Conservation (phyloP, 1,140 invertebrate genomes). For the Bombus affinis region DNA sequence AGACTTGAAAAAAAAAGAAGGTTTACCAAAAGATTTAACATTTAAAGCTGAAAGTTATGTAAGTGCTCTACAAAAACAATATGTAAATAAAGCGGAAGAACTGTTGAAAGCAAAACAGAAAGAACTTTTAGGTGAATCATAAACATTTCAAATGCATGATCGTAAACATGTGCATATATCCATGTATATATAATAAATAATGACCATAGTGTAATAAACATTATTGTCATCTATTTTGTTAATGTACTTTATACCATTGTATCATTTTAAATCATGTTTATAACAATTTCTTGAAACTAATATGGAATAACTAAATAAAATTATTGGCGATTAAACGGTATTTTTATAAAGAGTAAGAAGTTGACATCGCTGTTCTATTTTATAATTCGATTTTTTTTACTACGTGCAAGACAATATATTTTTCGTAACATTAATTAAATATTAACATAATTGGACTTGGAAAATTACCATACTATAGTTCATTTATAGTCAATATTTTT, state of each 20-base stretch:
- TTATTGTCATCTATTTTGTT: too few relatives aligned
- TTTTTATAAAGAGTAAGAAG: neutral
- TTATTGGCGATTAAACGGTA: too few relatives aligned
- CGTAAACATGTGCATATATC: neutral
- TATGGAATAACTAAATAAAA: neutral
- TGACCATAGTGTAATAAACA: too few relatives aligned
- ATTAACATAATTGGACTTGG: neutral
- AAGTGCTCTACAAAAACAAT: slow-evolving; percentile 86
- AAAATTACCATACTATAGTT: slow-evolving; percentile 12
- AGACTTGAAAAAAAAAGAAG: slow-evolving; percentile 86
- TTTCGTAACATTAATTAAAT: neutral
- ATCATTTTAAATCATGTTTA: neutral
- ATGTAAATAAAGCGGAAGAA: slow-evolving; percentile 86
- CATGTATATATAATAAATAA: neutral
- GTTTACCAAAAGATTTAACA: slow-evolving; percentile 87
- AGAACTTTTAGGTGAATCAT: slow-evolving; percentile 85
- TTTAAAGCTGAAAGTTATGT: slow-evolving; percentile 88
- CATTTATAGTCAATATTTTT: slow-evolving; percentile 10
- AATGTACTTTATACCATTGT: neutral
- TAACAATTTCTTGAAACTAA: neutral
- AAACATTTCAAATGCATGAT: neutral
- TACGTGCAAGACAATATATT: neutral
- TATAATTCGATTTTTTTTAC: neutral
- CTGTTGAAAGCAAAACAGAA: slow-evolving; percentile 87
- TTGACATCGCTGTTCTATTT: neutral